Base-by-base conservation (phyloP, 2,113 vertebrate genomes). In the Micromys minutus region DNA sequence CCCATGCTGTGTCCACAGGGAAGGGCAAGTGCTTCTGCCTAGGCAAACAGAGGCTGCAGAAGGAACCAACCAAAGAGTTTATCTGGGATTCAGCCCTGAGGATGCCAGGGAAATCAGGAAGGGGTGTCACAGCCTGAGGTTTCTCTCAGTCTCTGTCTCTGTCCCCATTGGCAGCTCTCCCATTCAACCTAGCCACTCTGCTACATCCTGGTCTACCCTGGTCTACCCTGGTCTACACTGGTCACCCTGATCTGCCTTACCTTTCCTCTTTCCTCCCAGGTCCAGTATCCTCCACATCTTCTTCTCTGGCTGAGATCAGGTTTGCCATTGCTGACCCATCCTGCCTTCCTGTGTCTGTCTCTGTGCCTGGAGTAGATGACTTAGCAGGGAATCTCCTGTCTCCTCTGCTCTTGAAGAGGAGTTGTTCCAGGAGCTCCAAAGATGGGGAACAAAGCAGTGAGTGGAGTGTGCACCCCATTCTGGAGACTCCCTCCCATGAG, bases 1-100 rank as follows among this genome's bases (percentile, higher is more conserved):
- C 17, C 29, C 16, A n/a, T 45, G 19, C 1, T 0, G 4, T 17
- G 45, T 77, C 55, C 22, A 29, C 2, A 2, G 31, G 17, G 42
- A 21, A 36, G 72, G 11, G 45, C n/a, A 31, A 19, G 24, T 1
- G 42, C 17, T 31, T 75, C 67, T 36, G 16, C 16, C 69, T 36
- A 21, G 36, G 52, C 34, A 29, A 76, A n/a, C 17, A 55, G 69
- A 50, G 0, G 61, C 17, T 65, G 10, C 42, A 6, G 61, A 65
- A 45, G 29, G 45, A 3, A 67, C 61, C 21, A 3, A 67, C 61
- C 21, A 36, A 24, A 55, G 3, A 5, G 9, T 15, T 31, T 52
- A 26, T 21, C 10, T 10, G 12, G 24, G 17, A 47, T 61, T 31
- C 5, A 4, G 42, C 0, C 57, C 61, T 42, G 5, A 42, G 59